phyloP scores from a whole-genome alignment of 2,888 invertebrate genomes.

The Drosophila mimica region DNA sequence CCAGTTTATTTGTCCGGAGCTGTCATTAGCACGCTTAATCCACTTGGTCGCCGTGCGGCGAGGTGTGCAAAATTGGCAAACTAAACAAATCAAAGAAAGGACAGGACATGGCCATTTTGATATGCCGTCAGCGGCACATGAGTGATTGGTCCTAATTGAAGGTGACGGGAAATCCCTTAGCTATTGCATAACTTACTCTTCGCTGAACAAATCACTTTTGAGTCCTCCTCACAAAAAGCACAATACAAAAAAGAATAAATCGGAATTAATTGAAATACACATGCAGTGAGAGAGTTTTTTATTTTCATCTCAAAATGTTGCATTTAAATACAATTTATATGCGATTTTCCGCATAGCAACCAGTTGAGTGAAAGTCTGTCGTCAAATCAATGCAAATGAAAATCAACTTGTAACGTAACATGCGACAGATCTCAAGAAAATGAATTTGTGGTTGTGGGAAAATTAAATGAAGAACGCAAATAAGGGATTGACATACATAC shows the following conservation, averaged over 20 bases:
- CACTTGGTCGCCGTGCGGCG: conserved; percentile 61
- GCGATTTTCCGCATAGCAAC: conserved; percentile 7
- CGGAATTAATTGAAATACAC: conserved; percentile 19
- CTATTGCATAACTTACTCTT: neutral
- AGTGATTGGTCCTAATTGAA: conserved; percentile 58
- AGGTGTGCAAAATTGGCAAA: conserved; percentile 63
- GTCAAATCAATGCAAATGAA: conserved; percentile 2
- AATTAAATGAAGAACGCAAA: conserved; percentile 24
- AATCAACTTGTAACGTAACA: neutral
- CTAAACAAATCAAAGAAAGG: conserved; percentile 70
- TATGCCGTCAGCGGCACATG: conserved; percentile 26
- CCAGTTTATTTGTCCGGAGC: conserved; percentile 49
- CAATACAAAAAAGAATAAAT: conserved; percentile 6
- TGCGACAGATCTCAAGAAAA: neutral
- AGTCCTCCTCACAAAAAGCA: neutral
- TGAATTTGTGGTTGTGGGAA: conserved; percentile 4
- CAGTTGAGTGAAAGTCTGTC: conserved; percentile 5
- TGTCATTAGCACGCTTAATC: conserved; percentile 77
- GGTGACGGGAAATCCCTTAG: conserved; percentile 35
- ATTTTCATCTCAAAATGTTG: neutral
- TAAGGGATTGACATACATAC: neutral
- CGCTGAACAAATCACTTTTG: conserved; percentile 12
- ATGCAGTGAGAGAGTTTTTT: neutral
- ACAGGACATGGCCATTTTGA: conserved; percentile 51
- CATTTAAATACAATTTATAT: conserved; percentile 32